Base-by-base conservation (phyloP, 2,888 invertebrate genomes). In the Epinotia demarniana region DNA sequence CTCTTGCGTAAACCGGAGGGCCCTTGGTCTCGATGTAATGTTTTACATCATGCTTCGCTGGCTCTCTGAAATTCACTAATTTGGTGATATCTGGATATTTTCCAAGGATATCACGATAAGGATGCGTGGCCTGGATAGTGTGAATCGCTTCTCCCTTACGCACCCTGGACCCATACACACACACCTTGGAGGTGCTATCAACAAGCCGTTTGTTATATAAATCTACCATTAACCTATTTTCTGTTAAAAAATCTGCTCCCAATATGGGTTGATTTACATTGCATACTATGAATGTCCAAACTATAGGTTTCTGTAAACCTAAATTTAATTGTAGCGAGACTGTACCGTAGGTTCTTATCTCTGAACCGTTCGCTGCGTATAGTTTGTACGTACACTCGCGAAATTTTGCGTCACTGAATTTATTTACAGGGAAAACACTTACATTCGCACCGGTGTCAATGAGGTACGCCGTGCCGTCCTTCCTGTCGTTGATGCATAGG, bases 261-360 rank as follows among this genome's bases (percentile, higher is more conserved):
- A 67, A n/a, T 5, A 67, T 67, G 11, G 67, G 55, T 16, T 55
- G 67, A 18, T 67, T 67, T 5, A 67, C 67, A n/a, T 67, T 55
- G 18, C 67, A 66, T 16, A 66, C 66, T 1, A 66, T 66, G 11
- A 66, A 66, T 53, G 53, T 53, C 66, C 66, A 66, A 3, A 16
- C 16, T 13, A 66, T n/a, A 16, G 53, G 27, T 18, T 27, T 67
- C 2, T 55, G 55, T 6, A 67, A 27, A 4, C 67, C 33, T 6
- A 67, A 33, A 18, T 67, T 18, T 33, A 67, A 27, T 27, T 55
- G 55, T 11, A 67, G 53, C 11, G 55, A n/a, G 11, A n/a, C 11
- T 12, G 55, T 33, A 0, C 67, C 67, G 18, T 67, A 67, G 3
- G 67, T 67, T 18, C 12, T 67, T 13, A 66, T 67, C 11, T 23